phyloP scores from a whole-genome alignment of 2,797 vertebrate species.

The Sebastes vulpes region DNA sequence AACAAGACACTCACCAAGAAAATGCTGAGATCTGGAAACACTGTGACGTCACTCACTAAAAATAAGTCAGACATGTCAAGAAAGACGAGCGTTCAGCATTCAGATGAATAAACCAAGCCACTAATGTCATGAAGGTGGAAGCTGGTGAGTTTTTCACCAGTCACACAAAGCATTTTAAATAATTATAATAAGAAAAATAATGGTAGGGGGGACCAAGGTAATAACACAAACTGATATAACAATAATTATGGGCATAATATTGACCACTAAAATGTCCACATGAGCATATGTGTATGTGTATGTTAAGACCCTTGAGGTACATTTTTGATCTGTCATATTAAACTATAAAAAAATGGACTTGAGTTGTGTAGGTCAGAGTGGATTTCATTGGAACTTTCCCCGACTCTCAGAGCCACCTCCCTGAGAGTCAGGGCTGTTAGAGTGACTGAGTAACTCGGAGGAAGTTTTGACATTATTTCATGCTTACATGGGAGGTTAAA shows the following conservation, averaged over 20 bases:
- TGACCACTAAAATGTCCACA: not conserved
- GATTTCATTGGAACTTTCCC: not conserved
- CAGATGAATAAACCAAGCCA: too few relatives aligned
- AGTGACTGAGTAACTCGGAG: not conserved
- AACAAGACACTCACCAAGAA: not conserved
- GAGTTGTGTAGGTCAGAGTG: not conserved
- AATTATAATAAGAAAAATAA: not conserved
- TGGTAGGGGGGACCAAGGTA: too few relatives aligned
- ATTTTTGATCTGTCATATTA: not conserved
- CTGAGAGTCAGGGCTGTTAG: not conserved
- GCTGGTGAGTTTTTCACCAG: too few relatives aligned
- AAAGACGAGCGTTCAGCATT: too few relatives aligned
- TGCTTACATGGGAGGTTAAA: constrained; percentile 2
- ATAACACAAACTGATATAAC: not conserved
- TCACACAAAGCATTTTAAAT: not conserved
- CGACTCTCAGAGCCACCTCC: not conserved
- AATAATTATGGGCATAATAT: not conserved
- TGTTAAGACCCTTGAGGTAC: not conserved
- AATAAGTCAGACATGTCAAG: not conserved
- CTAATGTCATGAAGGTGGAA: too few relatives aligned
- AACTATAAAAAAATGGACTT: not conserved
- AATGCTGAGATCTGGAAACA: not conserved
- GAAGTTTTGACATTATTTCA: constrained; percentile 22
- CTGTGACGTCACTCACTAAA: not conserved
- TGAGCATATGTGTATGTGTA: not conserved